These are phyloP conservation scores for Tuberolachnus salignus DNA, from an alignment of 2,888 invertebrate genomes.

Conservation along the genomic window DNA sequence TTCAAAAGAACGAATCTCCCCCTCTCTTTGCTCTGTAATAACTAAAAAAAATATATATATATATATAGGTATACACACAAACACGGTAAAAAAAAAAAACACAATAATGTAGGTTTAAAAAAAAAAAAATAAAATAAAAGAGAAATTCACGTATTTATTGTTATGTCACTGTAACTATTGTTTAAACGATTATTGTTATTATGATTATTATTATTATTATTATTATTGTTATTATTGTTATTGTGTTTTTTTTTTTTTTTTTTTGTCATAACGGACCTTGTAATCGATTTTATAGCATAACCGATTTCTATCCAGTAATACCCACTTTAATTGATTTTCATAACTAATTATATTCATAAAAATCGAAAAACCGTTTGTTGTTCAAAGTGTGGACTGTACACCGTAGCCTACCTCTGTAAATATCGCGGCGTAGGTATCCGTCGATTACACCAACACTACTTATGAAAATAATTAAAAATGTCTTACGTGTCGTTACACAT, in stretches of 20 bases:
- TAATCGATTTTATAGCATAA: conserved; percentile 34
- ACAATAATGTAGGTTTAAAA: neutral
- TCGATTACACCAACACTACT: too few species aligned
- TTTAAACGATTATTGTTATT: conserved; percentile 18
- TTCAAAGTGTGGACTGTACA: neutral
- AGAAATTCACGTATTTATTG: conserved; percentile 14
- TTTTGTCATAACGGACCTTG: conserved; percentile 22
- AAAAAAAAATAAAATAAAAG: neutral
- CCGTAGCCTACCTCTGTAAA: too few species aligned
- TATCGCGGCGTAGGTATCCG: too few species aligned
- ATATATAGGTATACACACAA: neutral
- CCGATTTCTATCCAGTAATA: conserved; percentile 8
- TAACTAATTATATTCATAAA: conserved; percentile 3
- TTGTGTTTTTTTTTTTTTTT: neutral
- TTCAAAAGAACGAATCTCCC: conserved; percentile 4
- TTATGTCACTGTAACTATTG: conserved; percentile 32
- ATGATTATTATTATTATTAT: conserved; percentile 14
- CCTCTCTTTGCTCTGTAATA: too few species aligned
- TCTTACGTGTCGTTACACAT: too few species aligned
- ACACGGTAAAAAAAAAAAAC: neutral
- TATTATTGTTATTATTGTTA: conserved; percentile 12
- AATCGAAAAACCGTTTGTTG: neutral
- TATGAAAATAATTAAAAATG: too few species aligned
- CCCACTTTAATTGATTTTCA: conserved; percentile 28
- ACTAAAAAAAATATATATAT: neutral